Evolutionary conservation across 2,113 vertebrate species (phyloP).

Genomic region (Opisthocomus hoazin): DNA sequence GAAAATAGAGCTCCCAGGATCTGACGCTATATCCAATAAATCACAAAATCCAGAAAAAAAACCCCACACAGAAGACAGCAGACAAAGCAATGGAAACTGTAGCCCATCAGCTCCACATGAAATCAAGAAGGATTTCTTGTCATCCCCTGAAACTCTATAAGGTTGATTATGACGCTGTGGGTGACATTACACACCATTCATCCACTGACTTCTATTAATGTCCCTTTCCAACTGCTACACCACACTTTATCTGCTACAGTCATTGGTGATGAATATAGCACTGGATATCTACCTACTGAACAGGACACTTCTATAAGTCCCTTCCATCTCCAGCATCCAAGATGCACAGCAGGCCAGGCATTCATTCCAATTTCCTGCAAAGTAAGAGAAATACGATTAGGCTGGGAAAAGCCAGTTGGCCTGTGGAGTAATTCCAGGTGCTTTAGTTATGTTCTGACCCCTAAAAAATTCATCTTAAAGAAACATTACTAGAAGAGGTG

Average conservation of each 20-base stretch:
- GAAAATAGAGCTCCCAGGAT: not conserved
- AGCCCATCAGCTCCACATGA: not conserved
- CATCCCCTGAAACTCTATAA: fast-evolving
- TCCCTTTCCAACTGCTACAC: not conserved
- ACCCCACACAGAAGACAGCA: fast-evolving
- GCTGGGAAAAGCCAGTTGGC: not conserved
- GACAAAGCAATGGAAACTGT: not conserved
- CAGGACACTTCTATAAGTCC: not conserved
- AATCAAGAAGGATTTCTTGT: not conserved
- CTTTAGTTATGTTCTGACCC: not conserved
- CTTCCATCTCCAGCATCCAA: not conserved
- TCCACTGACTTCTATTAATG: not conserved
- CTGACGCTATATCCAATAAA: not conserved
- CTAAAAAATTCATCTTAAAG: not conserved
- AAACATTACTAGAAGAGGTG: not conserved
- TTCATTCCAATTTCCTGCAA: not conserved
- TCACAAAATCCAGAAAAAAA: not conserved
- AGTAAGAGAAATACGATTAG: not conserved
- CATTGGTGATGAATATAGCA: not conserved
- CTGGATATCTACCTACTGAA: not conserved
- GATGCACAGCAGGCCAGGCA: not conserved
- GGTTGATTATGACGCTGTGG: not conserved
- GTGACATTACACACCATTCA: not conserved
- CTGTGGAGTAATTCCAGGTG: not conserved
- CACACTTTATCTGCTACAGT: not conserved